phyloP scores from a whole-genome alignment of 2,888 invertebrate species.

The Xestia rhomboidea region DNA sequence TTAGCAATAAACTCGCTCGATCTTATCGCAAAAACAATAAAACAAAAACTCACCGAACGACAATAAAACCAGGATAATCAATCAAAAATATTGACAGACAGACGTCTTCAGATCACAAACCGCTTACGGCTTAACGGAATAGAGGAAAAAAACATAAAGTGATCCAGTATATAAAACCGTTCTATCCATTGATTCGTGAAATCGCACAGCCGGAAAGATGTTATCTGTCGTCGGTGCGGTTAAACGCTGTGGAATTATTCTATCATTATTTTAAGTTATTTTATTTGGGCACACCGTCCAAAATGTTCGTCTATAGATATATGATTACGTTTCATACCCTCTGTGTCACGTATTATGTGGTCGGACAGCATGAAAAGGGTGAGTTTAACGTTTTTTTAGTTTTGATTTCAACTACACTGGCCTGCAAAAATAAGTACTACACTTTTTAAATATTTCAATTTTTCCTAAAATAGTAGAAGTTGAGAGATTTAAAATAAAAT shows the following conservation, averaged over 20 bases:
- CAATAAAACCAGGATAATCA: conserved; percentile 35
- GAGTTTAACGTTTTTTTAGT: conserved; percentile 27
- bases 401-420: background rate
- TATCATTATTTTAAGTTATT: conserved; percentile 63
- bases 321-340: conserved; percentile 53
- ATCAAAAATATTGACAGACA: conserved; percentile 51
- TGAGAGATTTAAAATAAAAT: no score
- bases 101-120: conserved; percentile 37
- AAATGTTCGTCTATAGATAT: conserved; percentile 61
- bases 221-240: conserved; percentile 61
- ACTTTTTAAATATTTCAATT: no score
- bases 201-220: conserved; percentile 65
- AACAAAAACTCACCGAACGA: conserved; percentile 13
- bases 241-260: conserved; percentile 61
- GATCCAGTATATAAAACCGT: conserved; percentile 46
- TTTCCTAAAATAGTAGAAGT: no score
- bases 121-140: conserved; percentile 43
- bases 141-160: conserved; percentile 28
- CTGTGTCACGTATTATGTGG: conserved; percentile 46
- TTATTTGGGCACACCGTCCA: conserved; percentile 58
- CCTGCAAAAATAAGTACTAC: no score
- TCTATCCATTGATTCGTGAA: conserved; percentile 58
- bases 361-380: conserved; percentile 69
- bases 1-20: conserved; percentile 9
- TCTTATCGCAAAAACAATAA: conserved; percentile 15